These are phyloP conservation scores for Corythoichthys haematopterus DNA, from an alignment of 2,113 vertebrate species.

Conservation along the genomic window DNA sequence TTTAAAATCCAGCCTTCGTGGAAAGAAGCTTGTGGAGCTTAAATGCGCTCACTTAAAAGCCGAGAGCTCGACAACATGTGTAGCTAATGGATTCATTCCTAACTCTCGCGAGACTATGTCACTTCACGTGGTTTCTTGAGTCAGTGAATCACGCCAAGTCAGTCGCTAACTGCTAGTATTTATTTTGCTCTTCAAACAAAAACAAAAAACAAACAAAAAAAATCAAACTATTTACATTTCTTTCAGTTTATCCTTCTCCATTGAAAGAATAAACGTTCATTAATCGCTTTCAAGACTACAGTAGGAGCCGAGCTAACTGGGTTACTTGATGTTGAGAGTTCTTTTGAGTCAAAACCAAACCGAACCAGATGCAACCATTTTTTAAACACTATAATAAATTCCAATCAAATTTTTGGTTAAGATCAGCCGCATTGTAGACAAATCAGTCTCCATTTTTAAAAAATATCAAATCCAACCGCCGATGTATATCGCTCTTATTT, in stretches of 20 bases:
- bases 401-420: neutral
- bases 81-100: too few species aligned
- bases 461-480: neutral
- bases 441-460: too few species aligned
- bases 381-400: neutral
- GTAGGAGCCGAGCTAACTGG: constrained; percentile 57
- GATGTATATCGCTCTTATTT: neutral
- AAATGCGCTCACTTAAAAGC: too few species aligned
- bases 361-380: neutral
- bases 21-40: neutral
- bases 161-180: constrained; percentile 60
- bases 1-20: neutral
- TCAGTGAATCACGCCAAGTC: neutral
- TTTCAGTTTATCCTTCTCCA: constrained; percentile 58
- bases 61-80: neutral
- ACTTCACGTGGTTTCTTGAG: neutral
- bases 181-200: constrained; percentile 73
- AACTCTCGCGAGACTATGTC: constrained; percentile 41
- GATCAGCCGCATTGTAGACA: neutral
- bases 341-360: neutral
- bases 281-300: constrained; percentile 61
- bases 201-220: constrained; percentile 26
- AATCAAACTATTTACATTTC: constrained; percentile 75
- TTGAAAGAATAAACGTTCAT: constrained; percentile 13
- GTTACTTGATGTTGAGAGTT: neutral